Evolutionary conservation across 2,797 vertebrate genomes (phyloP), one percentile per base, ranked within the genome.

Genomic region (Salmo trutta): DNA sequence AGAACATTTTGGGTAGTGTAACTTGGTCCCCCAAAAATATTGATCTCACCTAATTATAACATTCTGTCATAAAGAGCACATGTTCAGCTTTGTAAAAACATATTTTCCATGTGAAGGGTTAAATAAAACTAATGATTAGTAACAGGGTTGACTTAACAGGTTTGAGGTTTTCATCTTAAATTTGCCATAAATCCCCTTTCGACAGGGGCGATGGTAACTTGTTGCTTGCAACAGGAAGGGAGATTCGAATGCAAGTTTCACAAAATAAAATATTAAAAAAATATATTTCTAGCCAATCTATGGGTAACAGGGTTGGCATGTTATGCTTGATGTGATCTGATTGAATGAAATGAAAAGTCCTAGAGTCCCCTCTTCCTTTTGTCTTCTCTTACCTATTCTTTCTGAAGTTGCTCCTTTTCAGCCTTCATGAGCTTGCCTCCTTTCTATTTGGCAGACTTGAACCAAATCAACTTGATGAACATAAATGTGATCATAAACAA

Each of bases 351-450:
- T 41, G 41, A 47, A 10, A 47, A 47, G 41, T 10, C 36, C 36
- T 8, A 10, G 36, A 41, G 6, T 91, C 98, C 97, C 96, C 93
- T 97, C 94, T 74, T 96, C 96, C 79, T 53, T 89, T 65, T 86
- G 88, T 71, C 74, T 93, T 54, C 59, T 91, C 80, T 95, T 94
- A 53, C 95, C 52, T 96, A 95, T 77, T 95, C 95, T 76, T 90
- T 92, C 77, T 91, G 84, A 67, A 88, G 75, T 77, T 81, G 93
- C 1, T 81, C 82, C 64, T 78, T 94, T 73, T 95, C 91, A 0
- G 87, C 88, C 86, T 96, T 96, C 76, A 52, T 92, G 59, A 82
- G 1, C 54, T 95, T 96, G 6, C 81, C 82, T 78, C 88, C 90
- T 86, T 89, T 93, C 81, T 93, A 95, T 82, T 89, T 91, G 21